These are phyloP conservation scores for Rhynchotus rufescens DNA, from an alignment of 2,797 vertebrate genomes.

Conservation along the genomic window DNA sequence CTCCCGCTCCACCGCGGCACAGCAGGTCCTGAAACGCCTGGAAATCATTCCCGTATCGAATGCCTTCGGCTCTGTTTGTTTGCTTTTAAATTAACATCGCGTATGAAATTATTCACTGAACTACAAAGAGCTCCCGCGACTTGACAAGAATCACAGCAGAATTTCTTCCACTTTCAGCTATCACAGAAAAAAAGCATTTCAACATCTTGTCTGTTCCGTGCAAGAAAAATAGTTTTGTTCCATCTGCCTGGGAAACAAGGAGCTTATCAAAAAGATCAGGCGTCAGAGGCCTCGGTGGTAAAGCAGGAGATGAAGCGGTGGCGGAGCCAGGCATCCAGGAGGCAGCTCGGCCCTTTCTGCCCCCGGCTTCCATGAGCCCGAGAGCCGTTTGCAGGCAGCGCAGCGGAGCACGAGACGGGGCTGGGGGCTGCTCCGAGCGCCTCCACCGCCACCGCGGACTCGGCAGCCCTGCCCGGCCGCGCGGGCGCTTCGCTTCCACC, in stretches of 20 bases:
- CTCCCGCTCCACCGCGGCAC: no score
- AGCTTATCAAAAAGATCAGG: slow-evolving; percentile 54
- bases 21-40: slow-evolving; percentile 47
- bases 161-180: slow-evolving; percentile 57
- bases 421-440: no score
- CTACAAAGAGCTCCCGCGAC: slow-evolving; percentile 65
- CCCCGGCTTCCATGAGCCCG: no score
- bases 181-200: slow-evolving; percentile 66
- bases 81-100: slow-evolving; percentile 67
- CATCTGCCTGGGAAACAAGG: slow-evolving; percentile 32
- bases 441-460: no score
- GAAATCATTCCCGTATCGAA: slow-evolving; percentile 56
- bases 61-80: slow-evolving; percentile 65
- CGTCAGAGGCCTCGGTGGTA: slow-evolving; percentile 24
- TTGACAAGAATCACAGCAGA: slow-evolving; percentile 62
- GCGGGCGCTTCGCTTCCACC: no score
- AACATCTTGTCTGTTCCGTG: slow-evolving; percentile 57
- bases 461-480: no score
- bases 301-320: not conserved
- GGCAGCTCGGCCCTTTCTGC: no score
- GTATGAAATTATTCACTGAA: slow-evolving; percentile 64
- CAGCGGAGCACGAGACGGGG: no score
- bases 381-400: no score
- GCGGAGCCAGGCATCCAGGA: no score
- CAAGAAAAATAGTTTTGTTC: slow-evolving; percentile 54